Evolutionary conservation across 2,113 vertebrate species (phyloP), one percentile per base, ranked within the genome.

Genomic region (Gadus chalcogrammus): DNA sequence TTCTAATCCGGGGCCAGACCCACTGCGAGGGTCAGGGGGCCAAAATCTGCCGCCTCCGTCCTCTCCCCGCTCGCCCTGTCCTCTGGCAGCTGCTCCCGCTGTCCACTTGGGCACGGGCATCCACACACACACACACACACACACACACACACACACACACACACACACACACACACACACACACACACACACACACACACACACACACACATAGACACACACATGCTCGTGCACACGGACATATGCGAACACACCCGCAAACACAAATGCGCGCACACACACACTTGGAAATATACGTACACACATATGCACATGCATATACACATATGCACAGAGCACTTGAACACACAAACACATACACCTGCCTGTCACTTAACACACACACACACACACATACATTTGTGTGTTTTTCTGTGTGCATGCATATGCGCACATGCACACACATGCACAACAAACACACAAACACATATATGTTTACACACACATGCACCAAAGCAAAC

Each of bases 71-170:
- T 48, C 8, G 42, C 42, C 17, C 69, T 80, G 77, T 76, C 71
- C 82, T 69, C 71, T 68, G 64, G 86, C 84, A 86, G 91, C 92
- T 93, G 92, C 88, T 92, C 92, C 89, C 91, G 92, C 88, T 92
- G 90, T 84, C 80, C 82, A 65, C 73, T 35, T 72, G 72, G 82
- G 80, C 81, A 70, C 64, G 65, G 72, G 85, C 80, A 71, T 58
- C 64, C 38, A 65, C 53, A 67, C 22, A 27, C 18, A 71, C 35
- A 55, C 31, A 16, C 55, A 61, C 24, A 4, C 11, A 56, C 38
- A 42, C 38, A 56, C 55, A 56, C 55, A 56, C 17, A 42, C 38
- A 42, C 38, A 42, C 38, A 42, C 59, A 70, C 65, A 71, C 65
- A 70, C 53, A 75, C 16, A 59, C 69, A 27, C 42, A 61, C 70